These are phyloP conservation scores for Leptosomus discolor DNA, from an alignment of 2,113 vertebrate genomes.

Conservation along the genomic window DNA sequence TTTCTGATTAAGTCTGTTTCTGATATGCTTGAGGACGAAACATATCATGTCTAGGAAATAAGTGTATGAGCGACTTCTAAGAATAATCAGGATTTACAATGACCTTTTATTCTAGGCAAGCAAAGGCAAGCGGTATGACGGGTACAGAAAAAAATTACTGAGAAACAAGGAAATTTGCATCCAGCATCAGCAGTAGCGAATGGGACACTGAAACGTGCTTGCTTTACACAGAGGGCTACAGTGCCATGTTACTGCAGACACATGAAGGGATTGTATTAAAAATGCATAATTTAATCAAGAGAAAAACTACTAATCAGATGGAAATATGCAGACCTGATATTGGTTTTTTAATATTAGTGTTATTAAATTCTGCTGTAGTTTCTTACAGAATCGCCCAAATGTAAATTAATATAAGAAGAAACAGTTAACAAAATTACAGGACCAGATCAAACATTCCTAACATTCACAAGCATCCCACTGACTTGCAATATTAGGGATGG, in stretches of 20 bases:
- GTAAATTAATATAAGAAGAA: slow-evolving; percentile 59
- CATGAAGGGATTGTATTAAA: slow-evolving; percentile 63
- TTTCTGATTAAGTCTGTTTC: slow-evolving; percentile 25
- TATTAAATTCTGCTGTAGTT: slow-evolving; percentile 59
- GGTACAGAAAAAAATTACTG: background rate
- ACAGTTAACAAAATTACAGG: slow-evolving; percentile 41
- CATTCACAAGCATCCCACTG: background rate
- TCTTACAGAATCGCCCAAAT: slow-evolving; percentile 33
- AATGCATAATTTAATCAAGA: slow-evolving; percentile 74
- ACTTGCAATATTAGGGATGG: background rate
- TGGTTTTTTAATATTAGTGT: slow-evolving; percentile 53
- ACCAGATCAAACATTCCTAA: slow-evolving; percentile 15
- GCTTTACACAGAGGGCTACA: background rate
- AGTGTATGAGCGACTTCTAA: background rate
- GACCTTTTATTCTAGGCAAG: slow-evolving; percentile 43
- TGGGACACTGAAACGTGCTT: background rate
- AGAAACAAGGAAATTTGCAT: slow-evolving; percentile 36
- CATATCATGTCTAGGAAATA: background rate
- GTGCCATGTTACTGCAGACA: slow-evolving; percentile 5
- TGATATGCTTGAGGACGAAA: background rate
- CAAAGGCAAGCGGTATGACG: background rate
- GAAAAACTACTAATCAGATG: slow-evolving; percentile 63
- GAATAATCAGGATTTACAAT: slow-evolving; percentile 25
- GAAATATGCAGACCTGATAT: slow-evolving; percentile 60
- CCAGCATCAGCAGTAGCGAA: background rate